Base-by-base conservation (phyloP, 2,797 vertebrate genomes). In the Poecilia gillii region DNA sequence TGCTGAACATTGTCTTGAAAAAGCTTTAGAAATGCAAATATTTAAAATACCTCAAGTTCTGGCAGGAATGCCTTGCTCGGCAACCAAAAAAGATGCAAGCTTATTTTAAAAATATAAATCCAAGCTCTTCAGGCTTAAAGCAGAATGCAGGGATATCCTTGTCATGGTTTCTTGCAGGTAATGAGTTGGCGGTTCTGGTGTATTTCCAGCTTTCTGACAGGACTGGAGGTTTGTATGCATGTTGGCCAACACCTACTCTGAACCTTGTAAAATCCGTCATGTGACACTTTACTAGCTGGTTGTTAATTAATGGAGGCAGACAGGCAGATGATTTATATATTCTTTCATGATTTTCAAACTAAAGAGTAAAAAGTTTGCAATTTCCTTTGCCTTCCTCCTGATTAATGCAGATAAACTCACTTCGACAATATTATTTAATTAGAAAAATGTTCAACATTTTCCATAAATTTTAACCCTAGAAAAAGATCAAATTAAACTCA, bases 231-330 rank as follows among this genome's bases (percentile, higher is more conserved):
- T 92, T 90, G 88, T 93, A 87, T 91, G 81, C 84, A 86, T 73
- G 79, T 88, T 94, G 93, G 93, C 94, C 93, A 86, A 93, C 94
- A 94, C 91, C 88, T 88, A 85, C 85, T 78, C 77, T 85, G 84
- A 93, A 90, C 83, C 90, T 93, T 90, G 91, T 93, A 91, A 93
- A 94, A 92, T 89, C 80, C 82, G 81, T 89, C 79, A 82, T 91
- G 90, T 90, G 91, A 93, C 86, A 91, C 86, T 75, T 85, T 41
- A 74, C 80, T 82, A 81, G 82, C 80, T 89, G 92, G 88, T 92
- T 92, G 87, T 92, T 90, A 92, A 91, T 86, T 59, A 74, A 57
- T 36, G 20, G 82, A 57, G n/a, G 16, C 81, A 73, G 76, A 46
- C 79, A 86, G 83, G 83, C 75, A 85, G 74, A 77, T 76, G 31